Evolutionary conservation across 1,140 invertebrate genomes (phyloP), one percentile per base, ranked within the genome.

Genomic region (Tyrophagus putrescentiae): DNA sequence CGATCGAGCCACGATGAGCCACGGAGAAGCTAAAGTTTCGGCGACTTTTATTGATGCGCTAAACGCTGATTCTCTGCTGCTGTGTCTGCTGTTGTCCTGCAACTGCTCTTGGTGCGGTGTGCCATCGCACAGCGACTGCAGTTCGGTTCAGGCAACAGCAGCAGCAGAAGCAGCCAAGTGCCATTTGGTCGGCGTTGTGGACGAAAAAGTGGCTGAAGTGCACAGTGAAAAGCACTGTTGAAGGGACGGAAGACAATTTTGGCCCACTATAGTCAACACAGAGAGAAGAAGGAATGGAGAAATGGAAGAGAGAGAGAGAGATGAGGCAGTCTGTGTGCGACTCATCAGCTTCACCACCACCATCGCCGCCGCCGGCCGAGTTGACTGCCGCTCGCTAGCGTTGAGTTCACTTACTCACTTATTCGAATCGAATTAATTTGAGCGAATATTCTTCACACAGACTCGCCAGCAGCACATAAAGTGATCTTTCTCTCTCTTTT

Each of bases 401-500:
- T 6, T 7, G 45, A 48, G 45, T n/a, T 48, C 45, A 48, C 45
- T 48, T 48, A 48, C 45, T 48, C 45, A 48, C 45, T 48, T 48
- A 48, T 48, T 48, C 45, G 45, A 48, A 48, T 48, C 45, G 45
- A 48, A 48, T 48, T 48, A 48, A 48, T 48, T 48, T 48, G 45
- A 48, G 45, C 45, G 45, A 48, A 48, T 48, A 48, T 48, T 48
- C 45, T 48, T 48, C 45, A 9, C 45, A 18, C 45, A 48, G 21
- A 48, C 21, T 39, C 36, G 36, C 21, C 36, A n/a, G 13, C 36
- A 39, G 36, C 36, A 13, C 13, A 13, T 39, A 13, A 13, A 21
- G 13, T 39, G 36, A 39, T 39, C 36, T 39, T 21, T 39, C 36
- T 39, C 36, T 13, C 36, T 39, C 13, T 21, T 13, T 39, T 21